Evolutionary conservation across 2,113 vertebrate genomes (phyloP).

Genomic region (Nothoprocta pentlandii): DNA sequence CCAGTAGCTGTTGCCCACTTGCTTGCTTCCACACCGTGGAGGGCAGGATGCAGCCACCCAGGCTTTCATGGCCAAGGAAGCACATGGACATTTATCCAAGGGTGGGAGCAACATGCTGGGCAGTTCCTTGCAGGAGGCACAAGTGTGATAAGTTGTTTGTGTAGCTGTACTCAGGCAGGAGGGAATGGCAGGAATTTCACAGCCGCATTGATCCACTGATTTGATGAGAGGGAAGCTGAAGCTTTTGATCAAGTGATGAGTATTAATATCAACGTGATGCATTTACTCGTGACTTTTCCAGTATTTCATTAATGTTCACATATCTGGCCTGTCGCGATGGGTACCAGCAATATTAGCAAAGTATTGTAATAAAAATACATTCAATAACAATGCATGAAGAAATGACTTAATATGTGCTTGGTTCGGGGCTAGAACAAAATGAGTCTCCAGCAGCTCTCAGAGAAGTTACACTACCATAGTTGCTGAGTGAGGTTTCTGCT

Average conservation of each 20-base stretch:
- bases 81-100: background rate
- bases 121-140: background rate
- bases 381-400: background rate
- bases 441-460: background rate
- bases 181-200: accelerated
- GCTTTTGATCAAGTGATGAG: background rate
- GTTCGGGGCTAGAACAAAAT: constrained; percentile 1
- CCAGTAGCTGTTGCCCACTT: background rate
- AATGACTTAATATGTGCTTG: background rate
- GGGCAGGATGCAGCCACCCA: background rate
- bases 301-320: background rate
- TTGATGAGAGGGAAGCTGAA: background rate
- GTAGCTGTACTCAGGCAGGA: background rate
- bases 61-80: background rate
- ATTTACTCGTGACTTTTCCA: background rate
- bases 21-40: background rate
- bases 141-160: background rate
- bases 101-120: background rate
- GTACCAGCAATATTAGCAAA: background rate
- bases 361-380: background rate
- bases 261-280: background rate
- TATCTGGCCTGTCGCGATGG: background rate
- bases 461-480: background rate
- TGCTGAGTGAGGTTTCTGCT: background rate
- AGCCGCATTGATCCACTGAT: background rate